These are phyloP conservation scores for Thalassophryne amazonica DNA, from an alignment of 2,797 vertebrate genomes.

Conservation along the genomic window DNA sequence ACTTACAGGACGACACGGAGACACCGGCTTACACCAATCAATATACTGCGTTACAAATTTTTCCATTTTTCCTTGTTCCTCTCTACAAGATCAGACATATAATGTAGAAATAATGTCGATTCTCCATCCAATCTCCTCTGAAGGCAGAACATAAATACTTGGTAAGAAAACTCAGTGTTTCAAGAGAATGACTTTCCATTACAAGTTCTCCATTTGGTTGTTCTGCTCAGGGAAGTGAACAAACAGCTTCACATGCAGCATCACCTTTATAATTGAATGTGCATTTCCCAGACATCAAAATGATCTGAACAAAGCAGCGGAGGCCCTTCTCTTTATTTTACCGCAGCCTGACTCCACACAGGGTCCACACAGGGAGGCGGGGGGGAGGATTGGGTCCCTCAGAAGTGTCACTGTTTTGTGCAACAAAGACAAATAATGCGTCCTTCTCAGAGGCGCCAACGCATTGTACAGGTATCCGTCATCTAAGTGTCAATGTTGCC, in stretches of 20 bases:
- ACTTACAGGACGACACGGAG: conserved; percentile 57
- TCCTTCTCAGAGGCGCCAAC: conserved; percentile 74
- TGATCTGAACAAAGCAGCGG: conserved; percentile 44
- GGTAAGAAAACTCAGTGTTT: conserved; percentile 73
- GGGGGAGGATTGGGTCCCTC: conserved; percentile 59
- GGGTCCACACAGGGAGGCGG: conserved; percentile 21
- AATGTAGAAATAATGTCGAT: conserved; percentile 68
- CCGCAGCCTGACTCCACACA: conserved; percentile 62
- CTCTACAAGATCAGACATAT: conserved; percentile 39
- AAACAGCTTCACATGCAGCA: conserved; percentile 68
- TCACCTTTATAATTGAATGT: conserved; percentile 79
- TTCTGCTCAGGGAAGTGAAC: conserved; percentile 69
- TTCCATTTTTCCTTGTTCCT: conserved; percentile 59
- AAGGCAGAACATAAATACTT: conserved; percentile 60
- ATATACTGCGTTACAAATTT: conserved; percentile 62
- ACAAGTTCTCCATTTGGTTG: conserved; percentile 67
- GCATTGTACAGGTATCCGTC: conserved; percentile 83
- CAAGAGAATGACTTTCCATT: conserved; percentile 79
- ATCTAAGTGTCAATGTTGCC: conserved; percentile 78
- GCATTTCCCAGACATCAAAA: conserved; percentile 72
- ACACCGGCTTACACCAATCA: conserved; percentile 49
- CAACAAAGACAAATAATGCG: conserved; percentile 75
- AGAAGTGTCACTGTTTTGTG: conserved; percentile 75
- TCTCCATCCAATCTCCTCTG: conserved; percentile 51
- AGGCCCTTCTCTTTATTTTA: conserved; percentile 63